phyloP scores from a whole-genome alignment of 2,888 invertebrate genomes.

The Parochlus steinenii region DNA sequence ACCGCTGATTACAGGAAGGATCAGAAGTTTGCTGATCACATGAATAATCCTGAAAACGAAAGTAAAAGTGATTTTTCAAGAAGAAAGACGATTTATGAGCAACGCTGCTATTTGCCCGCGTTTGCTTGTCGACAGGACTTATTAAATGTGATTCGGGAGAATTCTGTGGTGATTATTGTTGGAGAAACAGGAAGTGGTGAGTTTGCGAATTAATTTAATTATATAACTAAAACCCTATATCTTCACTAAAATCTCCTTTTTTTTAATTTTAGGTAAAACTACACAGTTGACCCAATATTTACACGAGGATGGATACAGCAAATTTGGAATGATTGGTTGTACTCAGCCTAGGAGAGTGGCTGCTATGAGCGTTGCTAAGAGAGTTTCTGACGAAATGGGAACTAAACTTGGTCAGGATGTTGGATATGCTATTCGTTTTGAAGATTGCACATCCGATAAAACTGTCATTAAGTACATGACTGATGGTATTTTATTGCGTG shows the following conservation, averaged over 20 bases:
- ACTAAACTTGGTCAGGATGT: conserved; percentile 80
- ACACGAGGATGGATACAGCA: conserved; percentile 91
- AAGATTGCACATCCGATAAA: conserved; percentile 91
- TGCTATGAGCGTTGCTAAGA: conserved; percentile 98
- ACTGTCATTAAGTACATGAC: conserved; percentile 98
- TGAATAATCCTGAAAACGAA: conserved; percentile 47
- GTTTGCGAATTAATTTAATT: background rate
- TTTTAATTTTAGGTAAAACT: conserved; percentile 92
- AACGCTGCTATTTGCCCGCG: conserved; percentile 82
- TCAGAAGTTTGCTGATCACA: conserved; percentile 93
- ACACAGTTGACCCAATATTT: conserved; percentile 95
- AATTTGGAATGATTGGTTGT: conserved; percentile 88
- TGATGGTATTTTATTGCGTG: conserved; percentile 91
- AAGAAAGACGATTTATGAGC: conserved; percentile 68
- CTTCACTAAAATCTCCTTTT: conserved; percentile 11
- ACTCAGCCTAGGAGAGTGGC: conserved; percentile 96
- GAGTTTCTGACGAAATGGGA: conserved; percentile 96
- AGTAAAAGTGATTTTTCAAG: conserved; percentile 73
- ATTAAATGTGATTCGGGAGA: conserved; percentile 79
- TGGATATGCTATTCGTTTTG: conserved; percentile 98
- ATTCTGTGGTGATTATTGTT: conserved; percentile 88
- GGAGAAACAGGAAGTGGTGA: conserved; percentile 36
- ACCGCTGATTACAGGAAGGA: conserved; percentile 78
- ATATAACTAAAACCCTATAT: background rate
- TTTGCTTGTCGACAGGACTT: conserved; percentile 91